Conservation (phyloP, 2,888 invertebrate genomes). For the Lamproptera curius region DNA sequence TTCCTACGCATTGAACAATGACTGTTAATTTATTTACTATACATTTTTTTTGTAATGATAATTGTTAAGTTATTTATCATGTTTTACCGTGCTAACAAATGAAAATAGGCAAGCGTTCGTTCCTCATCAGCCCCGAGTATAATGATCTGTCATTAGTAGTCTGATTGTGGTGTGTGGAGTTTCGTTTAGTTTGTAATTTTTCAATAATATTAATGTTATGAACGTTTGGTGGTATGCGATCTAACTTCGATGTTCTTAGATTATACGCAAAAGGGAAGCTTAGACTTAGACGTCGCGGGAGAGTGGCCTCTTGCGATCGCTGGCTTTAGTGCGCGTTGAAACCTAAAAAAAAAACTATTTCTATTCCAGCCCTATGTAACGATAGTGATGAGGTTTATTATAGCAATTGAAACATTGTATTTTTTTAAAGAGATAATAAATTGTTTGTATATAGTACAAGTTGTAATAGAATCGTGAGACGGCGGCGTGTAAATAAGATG, state of each 20-base stretch:
- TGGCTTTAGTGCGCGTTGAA: slow-evolving; percentile 71
- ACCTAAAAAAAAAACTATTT: slow-evolving; percentile 57
- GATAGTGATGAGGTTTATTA: slow-evolving; percentile 62
- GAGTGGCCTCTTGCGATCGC: slow-evolving; percentile 50
- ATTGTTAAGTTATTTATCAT: slow-evolving; percentile 73
- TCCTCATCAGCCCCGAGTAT: slow-evolving; percentile 44
- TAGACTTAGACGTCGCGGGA: slow-evolving; percentile 55
- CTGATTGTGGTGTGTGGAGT: slow-evolving; percentile 52
- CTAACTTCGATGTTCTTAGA: slow-evolving; percentile 42
- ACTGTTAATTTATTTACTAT: slow-evolving; percentile 75
- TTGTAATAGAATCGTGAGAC: slow-evolving; percentile 65
- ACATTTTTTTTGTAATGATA: slow-evolving; percentile 46
- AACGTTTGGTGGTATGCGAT: slow-evolving; percentile 47
- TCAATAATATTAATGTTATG: slow-evolving; percentile 35
- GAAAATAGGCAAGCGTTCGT: slow-evolving; percentile 44
- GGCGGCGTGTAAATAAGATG: slow-evolving; percentile 65
- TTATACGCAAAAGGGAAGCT: slow-evolving; percentile 34
- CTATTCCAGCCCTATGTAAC: slow-evolving; percentile 69
- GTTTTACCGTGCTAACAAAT: slow-evolving; percentile 50
- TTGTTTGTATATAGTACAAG: slow-evolving; percentile 78
- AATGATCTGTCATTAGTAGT: slow-evolving; percentile 60
- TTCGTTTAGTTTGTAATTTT: slow-evolving; percentile 48
- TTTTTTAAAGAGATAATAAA: slow-evolving; percentile 55
- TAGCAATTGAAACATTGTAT: slow-evolving; percentile 71
- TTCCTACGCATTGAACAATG: slow-evolving; percentile 69